Conservation (phyloP, 2,888 invertebrate genomes). For the Drosophila paranaensis region DNA sequence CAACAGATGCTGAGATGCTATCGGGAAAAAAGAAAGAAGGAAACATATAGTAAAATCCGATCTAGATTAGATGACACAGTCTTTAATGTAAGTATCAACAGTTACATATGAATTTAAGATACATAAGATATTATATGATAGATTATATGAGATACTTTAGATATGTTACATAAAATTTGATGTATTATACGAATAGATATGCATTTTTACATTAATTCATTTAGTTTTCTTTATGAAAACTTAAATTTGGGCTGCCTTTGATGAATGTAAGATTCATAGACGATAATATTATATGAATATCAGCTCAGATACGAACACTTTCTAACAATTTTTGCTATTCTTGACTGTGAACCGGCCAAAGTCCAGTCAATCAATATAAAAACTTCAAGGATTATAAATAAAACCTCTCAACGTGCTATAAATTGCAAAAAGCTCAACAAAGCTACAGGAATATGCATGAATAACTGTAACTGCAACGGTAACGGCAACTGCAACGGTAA, state of each 20-base stretch:
- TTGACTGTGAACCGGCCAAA: too few species aligned
- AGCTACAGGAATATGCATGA: not conserved
- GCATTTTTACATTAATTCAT: too few species aligned
- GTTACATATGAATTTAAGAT: too few species aligned
- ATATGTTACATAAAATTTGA: not conserved
- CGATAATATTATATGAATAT: not conserved
- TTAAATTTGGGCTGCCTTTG: too few species aligned
- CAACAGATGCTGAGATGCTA: not conserved
- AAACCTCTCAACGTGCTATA: not conserved
- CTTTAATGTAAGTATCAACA: too few species aligned
- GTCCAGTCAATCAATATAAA: not conserved
- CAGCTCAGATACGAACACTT: not conserved
- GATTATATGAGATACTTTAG: too few species aligned
- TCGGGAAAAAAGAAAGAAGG: not conserved
- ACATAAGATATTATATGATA: too few species aligned
- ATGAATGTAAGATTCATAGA: too few species aligned
- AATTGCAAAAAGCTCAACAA: not conserved
- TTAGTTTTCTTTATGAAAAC: too few species aligned
- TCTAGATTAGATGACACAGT: not conserved
- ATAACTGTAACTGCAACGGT: not conserved
- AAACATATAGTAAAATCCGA: not conserved
- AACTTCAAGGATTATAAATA: not conserved
- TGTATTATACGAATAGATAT: not conserved
- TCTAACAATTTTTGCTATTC: not conserved
- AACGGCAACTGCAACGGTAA: not conserved